Conservation (phyloP, 1,140 invertebrate genomes). For the Manduca sexta region DNA sequence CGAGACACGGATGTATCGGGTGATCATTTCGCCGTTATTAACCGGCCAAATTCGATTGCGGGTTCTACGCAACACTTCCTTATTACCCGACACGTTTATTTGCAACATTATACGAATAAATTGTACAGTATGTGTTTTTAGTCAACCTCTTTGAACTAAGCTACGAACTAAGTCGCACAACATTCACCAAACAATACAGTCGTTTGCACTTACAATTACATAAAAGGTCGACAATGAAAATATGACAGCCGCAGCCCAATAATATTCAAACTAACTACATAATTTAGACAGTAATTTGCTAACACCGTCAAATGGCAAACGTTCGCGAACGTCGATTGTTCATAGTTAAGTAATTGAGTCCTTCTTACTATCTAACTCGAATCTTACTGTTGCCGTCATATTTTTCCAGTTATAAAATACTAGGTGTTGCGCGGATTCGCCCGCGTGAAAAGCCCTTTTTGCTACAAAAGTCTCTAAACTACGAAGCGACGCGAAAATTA, state of each 20-base stretch:
- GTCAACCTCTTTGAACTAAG: too few relatives aligned
- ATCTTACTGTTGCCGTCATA: neutral
- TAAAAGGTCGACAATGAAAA: conserved; percentile 35
- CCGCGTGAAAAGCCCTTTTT: too few relatives aligned
- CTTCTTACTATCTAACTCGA: too few relatives aligned
- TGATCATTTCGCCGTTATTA: conserved; percentile 32
- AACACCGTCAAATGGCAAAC: conserved; percentile 32
- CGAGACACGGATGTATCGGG: conserved; percentile 24
- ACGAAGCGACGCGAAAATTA: too few relatives aligned
- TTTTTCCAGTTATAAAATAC: neutral
- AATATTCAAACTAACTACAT: conserved; percentile 35
- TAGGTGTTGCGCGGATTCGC: too few relatives aligned
- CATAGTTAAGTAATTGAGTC: too few relatives aligned
- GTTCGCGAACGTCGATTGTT: neutral
- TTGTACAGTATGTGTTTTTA: too few relatives aligned
- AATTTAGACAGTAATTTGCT: conserved; percentile 42
- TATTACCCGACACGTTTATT: conserved; percentile 20
- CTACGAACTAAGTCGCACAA: too few relatives aligned
- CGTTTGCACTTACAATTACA: conserved; percentile 1
- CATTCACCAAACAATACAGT: too few relatives aligned
- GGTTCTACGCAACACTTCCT: conserved; percentile 20
- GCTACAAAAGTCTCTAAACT: too few relatives aligned
- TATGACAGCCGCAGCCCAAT: conserved; percentile 18
- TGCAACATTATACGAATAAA: too few relatives aligned
- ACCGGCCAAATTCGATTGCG: conserved; percentile 26